These are phyloP conservation scores for Eublepharis macularius DNA, from an alignment of 2,113 vertebrate species.

Conservation along the genomic window DNA sequence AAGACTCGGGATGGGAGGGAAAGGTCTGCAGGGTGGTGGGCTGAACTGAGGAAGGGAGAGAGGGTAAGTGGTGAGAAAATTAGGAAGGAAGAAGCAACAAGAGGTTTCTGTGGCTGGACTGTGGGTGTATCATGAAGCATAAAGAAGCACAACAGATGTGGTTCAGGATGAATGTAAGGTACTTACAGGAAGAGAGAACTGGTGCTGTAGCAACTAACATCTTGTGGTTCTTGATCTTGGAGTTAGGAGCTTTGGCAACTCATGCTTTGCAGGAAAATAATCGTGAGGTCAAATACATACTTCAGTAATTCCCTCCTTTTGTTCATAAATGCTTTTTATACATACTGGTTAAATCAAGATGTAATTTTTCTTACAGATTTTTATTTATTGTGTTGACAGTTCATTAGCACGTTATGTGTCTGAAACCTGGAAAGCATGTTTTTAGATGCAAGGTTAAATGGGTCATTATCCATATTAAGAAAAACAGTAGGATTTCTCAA, in stretches of 20 bases:
- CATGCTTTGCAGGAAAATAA: constrained; percentile 42
- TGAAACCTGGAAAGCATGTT: constrained; percentile 41
- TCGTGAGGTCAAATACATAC: constrained; percentile 49
- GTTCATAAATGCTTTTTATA: constrained; percentile 36
- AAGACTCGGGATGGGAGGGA: too few relatives aligned
- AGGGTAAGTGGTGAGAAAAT: background rate
- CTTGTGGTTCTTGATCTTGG: background rate
- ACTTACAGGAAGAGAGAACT: background rate
- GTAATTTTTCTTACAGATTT: constrained; percentile 54
- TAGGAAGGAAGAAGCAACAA: background rate
- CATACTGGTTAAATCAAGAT: constrained; percentile 18
- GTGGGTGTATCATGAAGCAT: background rate
- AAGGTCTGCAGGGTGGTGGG: background rate
- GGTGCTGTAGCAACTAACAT: background rate
- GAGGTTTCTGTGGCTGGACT: background rate
- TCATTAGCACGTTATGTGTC: constrained; percentile 33
- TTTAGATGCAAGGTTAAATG: constrained; percentile 14
- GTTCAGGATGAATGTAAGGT: background rate
- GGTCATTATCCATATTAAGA: constrained; percentile 5
- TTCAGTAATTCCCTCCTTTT: constrained; percentile 37
- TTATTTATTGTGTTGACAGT: constrained; percentile 32
- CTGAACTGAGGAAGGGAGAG: background rate
- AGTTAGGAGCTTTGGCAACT: constrained; percentile 36
- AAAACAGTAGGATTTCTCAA: background rate
- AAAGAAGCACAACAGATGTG: background rate